Conservation (phyloP, 2,113 vertebrate species). For the Centrocercus urophasianus region DNA sequence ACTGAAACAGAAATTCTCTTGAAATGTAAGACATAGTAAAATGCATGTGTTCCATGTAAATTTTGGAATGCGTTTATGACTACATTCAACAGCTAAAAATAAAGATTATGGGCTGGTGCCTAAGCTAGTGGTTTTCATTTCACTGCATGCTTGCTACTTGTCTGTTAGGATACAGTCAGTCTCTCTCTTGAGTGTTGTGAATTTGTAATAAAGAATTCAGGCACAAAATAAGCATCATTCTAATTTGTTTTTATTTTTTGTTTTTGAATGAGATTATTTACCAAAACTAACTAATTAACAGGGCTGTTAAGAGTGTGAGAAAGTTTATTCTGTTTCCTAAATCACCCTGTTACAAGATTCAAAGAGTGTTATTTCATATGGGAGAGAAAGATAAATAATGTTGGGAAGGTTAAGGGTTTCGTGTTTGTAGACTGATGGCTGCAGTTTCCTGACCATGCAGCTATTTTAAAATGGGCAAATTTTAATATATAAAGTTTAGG, state of each 20-base stretch:
- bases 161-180: background rate
- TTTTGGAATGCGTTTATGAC: conserved; percentile 1
- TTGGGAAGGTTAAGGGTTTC: background rate
- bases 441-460: background rate
- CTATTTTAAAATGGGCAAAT: background rate
- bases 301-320: conserved; percentile 8
- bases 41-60: background rate
- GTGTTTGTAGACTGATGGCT: background rate
- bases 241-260: conserved; percentile 6
- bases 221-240: background rate
- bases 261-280: background rate
- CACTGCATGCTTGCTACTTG: background rate
- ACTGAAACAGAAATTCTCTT: background rate
- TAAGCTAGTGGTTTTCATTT: background rate
- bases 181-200: background rate
- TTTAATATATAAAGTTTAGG: background rate
- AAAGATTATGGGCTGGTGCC: background rate
- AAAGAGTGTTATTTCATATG: background rate
- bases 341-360: background rate
- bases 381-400: conserved; percentile 2
- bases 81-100: conserved; percentile 8
- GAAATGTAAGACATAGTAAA: background rate
- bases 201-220: background rate
- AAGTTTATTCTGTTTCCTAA: conserved; percentile 7
- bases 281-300: background rate